These are phyloP conservation scores for Chouioia cunea DNA, from an alignment of 2,888 invertebrate species.

Conservation along the genomic window DNA sequence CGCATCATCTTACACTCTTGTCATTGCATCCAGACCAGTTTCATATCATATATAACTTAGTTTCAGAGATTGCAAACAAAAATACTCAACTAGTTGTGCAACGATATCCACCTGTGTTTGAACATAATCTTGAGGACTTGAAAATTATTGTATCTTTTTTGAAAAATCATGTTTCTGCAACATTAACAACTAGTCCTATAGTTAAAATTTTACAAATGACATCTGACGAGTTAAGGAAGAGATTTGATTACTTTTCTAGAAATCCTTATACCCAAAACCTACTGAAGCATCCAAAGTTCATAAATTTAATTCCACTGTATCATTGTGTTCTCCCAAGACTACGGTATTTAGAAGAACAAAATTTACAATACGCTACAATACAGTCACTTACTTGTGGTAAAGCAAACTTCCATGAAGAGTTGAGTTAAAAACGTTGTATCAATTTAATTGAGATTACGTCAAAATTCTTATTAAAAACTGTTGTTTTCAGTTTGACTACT, in stretches of 20 bases:
- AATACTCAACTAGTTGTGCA: conserved; percentile 70
- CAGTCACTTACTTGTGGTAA: conserved; percentile 65
- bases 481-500: conserved; percentile 27
- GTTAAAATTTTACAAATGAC: conserved; percentile 72
- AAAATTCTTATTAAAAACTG: neutral
- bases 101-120: conserved; percentile 75
- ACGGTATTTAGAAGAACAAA: conserved; percentile 70
- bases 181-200: conserved; percentile 61
- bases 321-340: conserved; percentile 70
- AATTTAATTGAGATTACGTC: conserved; percentile 5
- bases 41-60: conserved; percentile 70
- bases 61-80: conserved; percentile 70
- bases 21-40: conserved; percentile 73
- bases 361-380: conserved; percentile 69
- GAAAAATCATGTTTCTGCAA: conserved; percentile 69
- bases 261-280: conserved; percentile 75
- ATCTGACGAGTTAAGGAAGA: conserved; percentile 72
- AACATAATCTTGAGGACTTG: conserved; percentile 72
- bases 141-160: conserved; percentile 72
- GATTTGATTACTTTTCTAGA: conserved; percentile 72
- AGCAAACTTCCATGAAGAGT: no score
- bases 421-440: conserved; percentile 2
- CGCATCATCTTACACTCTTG: conserved; percentile 16
- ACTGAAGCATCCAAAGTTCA: conserved; percentile 73
- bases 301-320: conserved; percentile 70